Conservation (phyloP, 2,113 vertebrate genomes). For the Malurus melanocephalus region DNA sequence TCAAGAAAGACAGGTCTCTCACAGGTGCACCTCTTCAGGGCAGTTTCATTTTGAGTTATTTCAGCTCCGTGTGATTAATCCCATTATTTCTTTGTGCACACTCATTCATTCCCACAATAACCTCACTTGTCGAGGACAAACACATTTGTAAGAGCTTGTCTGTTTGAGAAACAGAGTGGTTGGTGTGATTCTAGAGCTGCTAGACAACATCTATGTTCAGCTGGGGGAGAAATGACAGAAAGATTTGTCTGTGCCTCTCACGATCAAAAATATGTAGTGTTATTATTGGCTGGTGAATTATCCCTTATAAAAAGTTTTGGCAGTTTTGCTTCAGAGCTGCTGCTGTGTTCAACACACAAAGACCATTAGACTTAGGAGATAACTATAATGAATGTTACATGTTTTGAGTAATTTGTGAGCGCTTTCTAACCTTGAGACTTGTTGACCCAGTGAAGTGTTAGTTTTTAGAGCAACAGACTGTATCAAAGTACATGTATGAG, state of each 20-base stretch:
- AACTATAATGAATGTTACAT: neutral
- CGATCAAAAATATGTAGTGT: accelerated
- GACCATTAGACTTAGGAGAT: neutral
- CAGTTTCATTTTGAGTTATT: neutral
- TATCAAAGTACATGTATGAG: neutral
- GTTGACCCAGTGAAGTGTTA: neutral
- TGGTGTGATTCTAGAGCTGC: neutral
- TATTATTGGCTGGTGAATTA: neutral
- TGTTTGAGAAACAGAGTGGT: neutral
- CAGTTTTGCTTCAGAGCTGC: neutral
- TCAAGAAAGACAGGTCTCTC: neutral
- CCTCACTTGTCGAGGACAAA: neutral
- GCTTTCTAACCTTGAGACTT: neutral
- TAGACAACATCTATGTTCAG: neutral
- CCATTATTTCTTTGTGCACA: neutral
- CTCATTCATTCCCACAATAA: neutral
- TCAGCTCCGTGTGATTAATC: neutral
- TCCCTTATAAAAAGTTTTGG: neutral
- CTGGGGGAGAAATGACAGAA: neutral
- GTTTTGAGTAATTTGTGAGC: neutral
- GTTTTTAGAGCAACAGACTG: neutral
- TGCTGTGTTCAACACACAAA: neutral
- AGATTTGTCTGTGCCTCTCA: neutral
- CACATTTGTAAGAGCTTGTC: neutral
- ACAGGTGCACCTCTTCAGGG: neutral